A percentile compares a stretch with the other conserved stretches of the same genome.
These are phyloP conservation scores for Diplazon laetatorius DNA, from an alignment of 2,888 invertebrate genomes.

Conservation along the genomic window DNA sequence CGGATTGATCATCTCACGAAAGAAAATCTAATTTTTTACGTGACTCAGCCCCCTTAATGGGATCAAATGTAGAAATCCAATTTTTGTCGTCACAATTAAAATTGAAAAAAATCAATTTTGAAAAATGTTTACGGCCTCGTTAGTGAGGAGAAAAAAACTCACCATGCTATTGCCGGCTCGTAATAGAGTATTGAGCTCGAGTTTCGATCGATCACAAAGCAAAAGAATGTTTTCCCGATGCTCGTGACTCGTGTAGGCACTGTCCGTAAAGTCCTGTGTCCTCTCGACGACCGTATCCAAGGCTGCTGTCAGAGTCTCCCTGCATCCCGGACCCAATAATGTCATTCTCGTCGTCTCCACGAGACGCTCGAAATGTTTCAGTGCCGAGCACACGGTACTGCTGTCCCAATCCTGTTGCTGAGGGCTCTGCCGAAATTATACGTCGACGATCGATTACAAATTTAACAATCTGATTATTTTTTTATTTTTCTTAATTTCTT, in stretches of 20 bases:
- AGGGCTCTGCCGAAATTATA: conserved; percentile 76
- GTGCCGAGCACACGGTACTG: conserved; percentile 90
- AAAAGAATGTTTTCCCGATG: conserved; percentile 97
- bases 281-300: conserved; percentile 96
- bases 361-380: conserved; percentile 93
- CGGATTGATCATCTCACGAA: no score
- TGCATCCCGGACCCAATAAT: conserved; percentile 85
- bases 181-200: conserved; percentile 95
- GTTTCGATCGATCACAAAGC: conserved; percentile 93
- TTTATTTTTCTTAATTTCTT: no score
- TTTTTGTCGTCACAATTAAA: no score
- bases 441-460: no score
- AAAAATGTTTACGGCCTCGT: no score
- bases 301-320: conserved; percentile 93
- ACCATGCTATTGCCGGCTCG: conserved; percentile 93
- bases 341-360: conserved; percentile 94
- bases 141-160: no score
- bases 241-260: conserved; percentile 98
- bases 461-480: no score
- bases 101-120: no score
- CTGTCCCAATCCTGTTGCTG: conserved; percentile 87
- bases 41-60: no score
- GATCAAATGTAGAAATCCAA: no score
- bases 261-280: conserved; percentile 99
- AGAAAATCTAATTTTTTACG: no score